Base-by-base conservation (phyloP, 2,113 vertebrate species). In the Jacana jacana region DNA sequence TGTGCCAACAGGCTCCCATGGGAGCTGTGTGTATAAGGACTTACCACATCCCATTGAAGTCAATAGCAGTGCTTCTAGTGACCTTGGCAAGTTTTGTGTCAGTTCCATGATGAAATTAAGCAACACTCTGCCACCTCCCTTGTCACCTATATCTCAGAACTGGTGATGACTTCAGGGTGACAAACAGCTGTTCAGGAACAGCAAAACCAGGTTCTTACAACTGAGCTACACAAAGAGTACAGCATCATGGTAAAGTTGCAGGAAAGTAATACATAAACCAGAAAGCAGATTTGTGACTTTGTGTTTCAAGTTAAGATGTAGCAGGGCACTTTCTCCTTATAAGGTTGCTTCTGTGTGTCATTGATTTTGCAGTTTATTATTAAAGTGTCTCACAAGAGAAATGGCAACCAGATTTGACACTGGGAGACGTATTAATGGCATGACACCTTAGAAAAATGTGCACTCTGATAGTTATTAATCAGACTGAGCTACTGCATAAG, bases 301-400 rank as follows among this genome's bases (percentile, higher is more conserved):
- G 70, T 86, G 37, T 61, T 93, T 63, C 77, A 77, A 78, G 88
- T 91, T 79, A 84, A 92, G 92, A 85, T 88, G 82, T 5, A 91
- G 81, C 58, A 77, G 54, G 72, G 42, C 25, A 61, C 75, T 91
- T 85, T 81, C 82, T 94, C 88, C 89, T 88, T 86, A 86, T 92
- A 95, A 91, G 79, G 78, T 79, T 96, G 63, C 76, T 87, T 86
- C 65, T 70, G 57, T 82, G 72, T 94, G 73, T 72, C 77, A 94
- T 94, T 81, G 93, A 96, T 93, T 92, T 91, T 95, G 40, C 61
- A 81, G 76, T 96, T 93, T 95, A 93, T 95, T 96, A 95, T 95
- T 95, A 52, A 95, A 94, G 91, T 81, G 64, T 91, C 94, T 84
- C 78, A 60, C 46, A 96, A 93, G 89, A 96, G 89, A 94, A 96